Conservation (phyloP, 1,140 invertebrate species). For the Triops cancriformis region DNA sequence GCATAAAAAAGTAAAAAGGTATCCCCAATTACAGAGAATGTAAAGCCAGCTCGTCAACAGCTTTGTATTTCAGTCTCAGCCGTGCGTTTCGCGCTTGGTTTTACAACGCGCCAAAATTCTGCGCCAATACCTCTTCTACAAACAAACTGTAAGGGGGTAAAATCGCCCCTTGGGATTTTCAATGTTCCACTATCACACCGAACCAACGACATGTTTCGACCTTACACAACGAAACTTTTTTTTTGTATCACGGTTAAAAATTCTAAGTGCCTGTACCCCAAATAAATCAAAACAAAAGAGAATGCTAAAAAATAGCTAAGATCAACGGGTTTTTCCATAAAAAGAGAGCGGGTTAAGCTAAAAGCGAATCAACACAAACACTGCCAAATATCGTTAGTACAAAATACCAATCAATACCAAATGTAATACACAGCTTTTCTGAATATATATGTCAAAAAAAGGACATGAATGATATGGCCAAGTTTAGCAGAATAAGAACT, state of each 20-base stretch:
- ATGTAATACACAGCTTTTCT: background rate
- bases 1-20: no score
- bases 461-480: conserved; percentile 1
- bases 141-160: no score
- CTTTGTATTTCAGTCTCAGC: no score
- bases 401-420: background rate
- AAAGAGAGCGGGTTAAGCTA: background rate
- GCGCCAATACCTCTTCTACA: no score
- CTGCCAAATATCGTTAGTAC: background rate
- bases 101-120: no score
- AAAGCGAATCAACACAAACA: background rate
- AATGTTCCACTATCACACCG: background rate
- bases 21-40: no score
- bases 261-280: background rate
- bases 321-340: background rate
- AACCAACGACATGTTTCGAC: no score
- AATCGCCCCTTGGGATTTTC: no score
- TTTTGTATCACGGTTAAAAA: background rate
- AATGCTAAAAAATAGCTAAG: conserved; percentile 7
- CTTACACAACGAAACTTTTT: background rate
- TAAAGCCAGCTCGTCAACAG: no score
- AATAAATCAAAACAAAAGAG: background rate
- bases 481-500: background rate
- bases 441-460: background rate
- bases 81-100: no score